Conservation (phyloP, 2,888 invertebrate genomes). For the Leptarthrus brevirostris region DNA sequence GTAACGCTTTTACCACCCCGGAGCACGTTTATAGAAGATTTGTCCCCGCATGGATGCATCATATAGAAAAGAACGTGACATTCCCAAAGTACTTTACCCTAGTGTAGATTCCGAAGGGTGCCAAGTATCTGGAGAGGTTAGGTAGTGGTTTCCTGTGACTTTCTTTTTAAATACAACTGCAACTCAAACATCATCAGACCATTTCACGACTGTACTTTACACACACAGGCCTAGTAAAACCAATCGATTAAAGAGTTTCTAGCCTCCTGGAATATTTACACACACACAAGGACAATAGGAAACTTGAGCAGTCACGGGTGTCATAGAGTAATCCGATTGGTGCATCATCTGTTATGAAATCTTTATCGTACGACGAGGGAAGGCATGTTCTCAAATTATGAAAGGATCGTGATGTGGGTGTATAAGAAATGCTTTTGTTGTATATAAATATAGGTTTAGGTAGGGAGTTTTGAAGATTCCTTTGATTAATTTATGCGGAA, state of each 20-base stretch:
- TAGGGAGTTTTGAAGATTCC: too few species aligned
- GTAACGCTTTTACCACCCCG: too few species aligned
- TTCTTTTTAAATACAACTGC: constrained; percentile 10
- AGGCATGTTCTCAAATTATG: constrained; percentile 21
- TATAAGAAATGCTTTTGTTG: too few species aligned
- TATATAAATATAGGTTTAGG: too few species aligned
- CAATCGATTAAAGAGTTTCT: constrained; percentile 3
- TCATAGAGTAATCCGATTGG: constrained; percentile 57
- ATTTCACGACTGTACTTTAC: not conserved
- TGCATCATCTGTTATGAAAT: constrained; percentile 56
- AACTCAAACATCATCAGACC: constrained; percentile 35
- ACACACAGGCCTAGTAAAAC: not conserved
- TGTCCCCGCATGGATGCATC: not conserved
- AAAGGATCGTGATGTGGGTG: not conserved
- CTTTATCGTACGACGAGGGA: constrained; percentile 46
- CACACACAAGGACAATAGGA: constrained; percentile 17
- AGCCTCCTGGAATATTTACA: not conserved
- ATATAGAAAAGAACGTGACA: constrained; percentile 52
- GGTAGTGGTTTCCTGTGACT: not conserved
- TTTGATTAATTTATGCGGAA: too few species aligned
- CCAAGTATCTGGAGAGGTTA: not conserved
- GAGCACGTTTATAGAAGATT: not conserved
- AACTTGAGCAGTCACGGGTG: constrained; percentile 53
- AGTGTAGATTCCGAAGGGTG: constrained; percentile 8
- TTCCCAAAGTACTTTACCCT: constrained; percentile 15